phyloP scores from a whole-genome alignment of 1,140 invertebrate species.

The Ctenoplectra terminalis region DNA sequence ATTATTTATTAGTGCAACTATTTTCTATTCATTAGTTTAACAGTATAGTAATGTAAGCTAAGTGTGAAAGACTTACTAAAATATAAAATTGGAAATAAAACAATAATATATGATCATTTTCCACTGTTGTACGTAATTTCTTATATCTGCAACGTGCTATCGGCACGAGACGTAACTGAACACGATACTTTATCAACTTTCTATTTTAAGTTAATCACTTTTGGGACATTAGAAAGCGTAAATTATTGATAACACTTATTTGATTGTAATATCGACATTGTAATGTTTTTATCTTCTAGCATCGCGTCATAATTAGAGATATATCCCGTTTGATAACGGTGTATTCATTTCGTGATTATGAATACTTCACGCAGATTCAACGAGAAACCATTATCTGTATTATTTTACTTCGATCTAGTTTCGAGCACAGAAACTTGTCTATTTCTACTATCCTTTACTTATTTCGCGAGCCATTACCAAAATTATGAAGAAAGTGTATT shows the following conservation, averaged over 20 bases:
- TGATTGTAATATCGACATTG: not conserved
- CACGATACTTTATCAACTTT: too few species aligned
- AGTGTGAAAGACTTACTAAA: conserved; percentile 18
- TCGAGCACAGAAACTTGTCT: too few species aligned
- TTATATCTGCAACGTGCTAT: too few species aligned
- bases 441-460: not conserved
- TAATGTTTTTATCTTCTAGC: not conserved
- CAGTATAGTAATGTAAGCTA: conserved; percentile 10
- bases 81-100: conserved; percentile 15
- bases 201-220: not conserved
- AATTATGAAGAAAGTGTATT: conserved; percentile 47
- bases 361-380: not conserved
- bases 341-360: not conserved
- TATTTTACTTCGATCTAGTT: not conserved
- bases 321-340: conserved; percentile 26
- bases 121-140: not conserved
- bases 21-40: conserved; percentile 30
- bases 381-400: not conserved
- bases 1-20: conserved; percentile 18
- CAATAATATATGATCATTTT: not conserved
- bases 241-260: not conserved
- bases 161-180: not conserved
- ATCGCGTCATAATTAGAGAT: not conserved
- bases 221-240: too few species aligned
- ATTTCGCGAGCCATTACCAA: too few species aligned